Base-by-base conservation (phyloP, 2,888 invertebrate genomes). In the Hypselothyrea guttata region DNA sequence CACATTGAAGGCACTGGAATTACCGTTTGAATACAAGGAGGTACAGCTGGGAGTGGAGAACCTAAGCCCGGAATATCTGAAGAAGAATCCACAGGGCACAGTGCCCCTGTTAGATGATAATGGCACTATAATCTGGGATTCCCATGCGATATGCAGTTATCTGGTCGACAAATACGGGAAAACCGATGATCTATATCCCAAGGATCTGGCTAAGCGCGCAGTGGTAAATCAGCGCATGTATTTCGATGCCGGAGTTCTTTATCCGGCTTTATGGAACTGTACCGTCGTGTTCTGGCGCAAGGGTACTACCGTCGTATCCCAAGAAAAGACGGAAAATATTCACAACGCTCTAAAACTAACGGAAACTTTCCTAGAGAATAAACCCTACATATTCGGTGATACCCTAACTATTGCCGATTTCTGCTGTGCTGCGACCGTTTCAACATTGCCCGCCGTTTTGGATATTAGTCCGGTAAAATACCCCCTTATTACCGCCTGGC, bases 1-100 rank as follows among this genome's bases (percentile, higher is more conserved):
- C 35, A 90, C 92, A 0, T 93, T 93, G 2, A 92, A 92, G 57
- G 92, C 92, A 15, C 63, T 94, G 9, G 92, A 92, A 0, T 86
- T 94, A 12, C 60, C 66, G 0, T 71, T 28, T 2, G 91, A 92
- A 1, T 78, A 54, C 33, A 75, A 75, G 35, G 38, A 49, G 4
- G 15, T 69, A 0, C 7, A 37, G 12, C 9, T 77, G 0, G 44
- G 9, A 8, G 55, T 56, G 2, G 84, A 88, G 16, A 72, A 68
- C 0, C 49, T 49, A 12, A 47, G 61, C 0, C 72, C 73, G 4
- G 87, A 84, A 37, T 88, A 61, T 16, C 47, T 68, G 0, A 73
- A 82, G 18, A 69, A 93, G 63, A 94, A 93, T 82, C 92, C 92
- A 0, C 89, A 92, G 9, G 92, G 92, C 61, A 81, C 86, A 0